Evolutionary conservation across 1,140 invertebrate genomes (phyloP), one percentile per base, ranked within the genome.

Genomic region (Delia radicum): DNA sequence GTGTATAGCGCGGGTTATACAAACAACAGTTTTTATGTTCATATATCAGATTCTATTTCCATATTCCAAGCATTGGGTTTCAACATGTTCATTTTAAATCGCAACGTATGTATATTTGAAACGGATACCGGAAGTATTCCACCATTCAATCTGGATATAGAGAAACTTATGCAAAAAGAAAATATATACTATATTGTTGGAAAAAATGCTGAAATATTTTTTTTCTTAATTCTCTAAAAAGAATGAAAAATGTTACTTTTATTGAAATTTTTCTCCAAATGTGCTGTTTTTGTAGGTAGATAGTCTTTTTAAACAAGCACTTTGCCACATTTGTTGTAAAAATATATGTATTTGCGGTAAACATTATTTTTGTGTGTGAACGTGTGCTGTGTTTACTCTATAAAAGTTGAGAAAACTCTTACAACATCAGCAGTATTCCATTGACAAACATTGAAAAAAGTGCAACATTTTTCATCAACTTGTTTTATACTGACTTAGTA

Each of bases 161-260:
- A n/a, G n/a, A 73, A 73, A 28, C 10, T 27, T n/a, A 73, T 73
- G 31, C n/a, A 69, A 37, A 73, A 42, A 7, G 7, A 55, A 42
- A 21, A 73, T 33, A 26, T 15, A 65, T 6, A 6, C 62, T n/a
- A 65, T 3, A 71, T n/a, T 42, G 15, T 5, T 7, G 4, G 7
- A 48, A 73, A 21, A 55, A 46, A 28, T 74, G 73, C 73, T 62
- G 73, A 24, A 27, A 61, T 29, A 27, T 62, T n/a, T 55, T 21
- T 48, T 33, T 48, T 28, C 55, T 27, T 48, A 28, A 27, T 48
- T 29, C 33, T 10, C 18, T 15, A 65, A 73, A 74, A 71, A 76
- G 83, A 80, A 82, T 81, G 81, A 83, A 76, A 83, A 83, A 83
- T 79, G 79, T 74, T 31, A 78, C 80, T 83, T 81, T 81, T 83